These are phyloP conservation scores for Plutella xylostella DNA, from an alignment of 2,888 invertebrate species.

Conservation along the genomic window DNA sequence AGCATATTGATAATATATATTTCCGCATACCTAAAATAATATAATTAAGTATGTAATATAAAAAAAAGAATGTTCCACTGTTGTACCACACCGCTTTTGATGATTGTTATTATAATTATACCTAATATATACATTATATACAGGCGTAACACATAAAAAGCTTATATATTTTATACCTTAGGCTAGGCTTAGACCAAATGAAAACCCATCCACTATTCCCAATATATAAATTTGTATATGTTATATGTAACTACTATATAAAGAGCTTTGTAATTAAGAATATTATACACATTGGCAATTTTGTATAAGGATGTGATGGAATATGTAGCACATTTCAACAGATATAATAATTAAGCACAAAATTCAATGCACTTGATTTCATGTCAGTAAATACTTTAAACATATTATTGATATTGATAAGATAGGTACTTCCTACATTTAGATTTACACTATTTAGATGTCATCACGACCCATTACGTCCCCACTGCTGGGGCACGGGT, in stretches of 20 bases:
- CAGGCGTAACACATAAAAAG: slow-evolving; percentile 23
- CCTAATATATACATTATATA: slow-evolving; percentile 2
- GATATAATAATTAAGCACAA: neutral
- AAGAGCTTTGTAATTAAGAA: slow-evolving; percentile 9
- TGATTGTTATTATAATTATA: neutral
- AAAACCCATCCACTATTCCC: slow-evolving; percentile 23
- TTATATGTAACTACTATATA: slow-evolving; percentile 19
- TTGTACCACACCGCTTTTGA: neutral
- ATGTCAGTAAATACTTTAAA: neutral
- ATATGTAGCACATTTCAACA: slow-evolving; percentile 1
- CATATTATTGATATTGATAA: neutral
- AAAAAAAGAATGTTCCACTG: neutral
- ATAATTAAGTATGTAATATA: neutral
- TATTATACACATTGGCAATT: slow-evolving; percentile 7
- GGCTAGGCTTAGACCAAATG: slow-evolving; percentile 49
- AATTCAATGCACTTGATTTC: neutral
- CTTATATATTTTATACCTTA: slow-evolving; percentile 40
- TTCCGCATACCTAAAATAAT: neutral
- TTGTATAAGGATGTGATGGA: slow-evolving; percentile 15
- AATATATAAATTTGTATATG: slow-evolving; percentile 22
- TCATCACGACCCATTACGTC: too few relatives aligned
- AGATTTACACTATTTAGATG: too few relatives aligned
- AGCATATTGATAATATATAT: neutral
- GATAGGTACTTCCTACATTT: too few relatives aligned
- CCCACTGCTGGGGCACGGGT: too few relatives aligned